Conservation (phyloP, 2,113 vertebrate genomes). For the Xiphophorus hellerii region DNA sequence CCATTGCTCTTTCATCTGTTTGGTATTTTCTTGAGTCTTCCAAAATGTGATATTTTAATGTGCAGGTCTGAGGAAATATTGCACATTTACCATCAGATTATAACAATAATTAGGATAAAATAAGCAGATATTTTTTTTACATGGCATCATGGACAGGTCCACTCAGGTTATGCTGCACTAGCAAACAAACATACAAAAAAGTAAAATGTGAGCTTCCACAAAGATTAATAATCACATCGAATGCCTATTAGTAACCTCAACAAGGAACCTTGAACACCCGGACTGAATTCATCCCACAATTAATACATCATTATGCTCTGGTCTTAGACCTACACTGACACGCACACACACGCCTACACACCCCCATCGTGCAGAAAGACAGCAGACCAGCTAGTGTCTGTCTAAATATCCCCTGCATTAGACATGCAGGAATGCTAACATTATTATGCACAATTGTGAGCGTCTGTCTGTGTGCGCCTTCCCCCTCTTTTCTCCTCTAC, state of each 20-base stretch:
- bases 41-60: constrained; percentile 1
- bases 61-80: constrained; percentile 29
- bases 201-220: constrained; percentile 49
- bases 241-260: constrained; percentile 45
- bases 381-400: constrained; percentile 60
- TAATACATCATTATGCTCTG: constrained; percentile 72
- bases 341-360: constrained; percentile 24
- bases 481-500: constrained; percentile 67
- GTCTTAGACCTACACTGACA: constrained; percentile 34
- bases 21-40: constrained; percentile 1
- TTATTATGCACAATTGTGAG: constrained; percentile 91
- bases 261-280: constrained; percentile 48
- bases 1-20: constrained; percentile 1
- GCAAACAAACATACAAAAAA: constrained; percentile 22
- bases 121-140: constrained; percentile 9
- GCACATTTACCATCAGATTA: constrained; percentile 5
- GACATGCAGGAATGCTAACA: constrained; percentile 94
- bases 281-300: constrained; percentile 53
- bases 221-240: constrained; percentile 59
- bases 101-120: constrained; percentile 5
- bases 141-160: neutral
- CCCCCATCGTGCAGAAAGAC: constrained; percentile 53
- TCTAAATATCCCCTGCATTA: constrained; percentile 80
- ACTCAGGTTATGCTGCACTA: constrained; percentile 6
- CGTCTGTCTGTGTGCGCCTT: constrained; percentile 80